Percentiles rank a stretch among this genome's conserved stretches.
These are phyloP conservation scores for Nerophis ophidion DNA, from an alignment of 2,113 vertebrate genomes.

Conservation along the genomic window DNA sequence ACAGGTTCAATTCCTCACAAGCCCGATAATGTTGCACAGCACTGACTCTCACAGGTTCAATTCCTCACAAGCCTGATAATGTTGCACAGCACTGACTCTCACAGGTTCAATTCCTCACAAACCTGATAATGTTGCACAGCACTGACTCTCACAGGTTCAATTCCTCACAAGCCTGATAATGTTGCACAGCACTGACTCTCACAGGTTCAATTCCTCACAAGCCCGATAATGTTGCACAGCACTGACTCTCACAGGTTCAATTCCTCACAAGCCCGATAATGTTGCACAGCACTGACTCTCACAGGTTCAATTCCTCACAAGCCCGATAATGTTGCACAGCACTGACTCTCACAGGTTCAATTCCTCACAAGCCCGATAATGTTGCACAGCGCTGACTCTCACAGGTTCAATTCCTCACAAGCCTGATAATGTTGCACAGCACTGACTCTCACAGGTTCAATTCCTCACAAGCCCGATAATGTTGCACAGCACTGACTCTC, in stretches of 20 bases:
- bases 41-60: no score
- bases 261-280: slow-evolving; percentile 7
- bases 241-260: no score
- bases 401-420: slow-evolving; percentile 5
- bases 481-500: no score
- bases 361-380: slow-evolving; percentile 7
- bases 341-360: no score
- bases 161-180: slow-evolving; percentile 3
- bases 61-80: slow-evolving; percentile 3
- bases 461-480: slow-evolving; percentile 7
- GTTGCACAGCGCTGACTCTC: no score
- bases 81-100: no score
- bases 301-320: slow-evolving; percentile 5
- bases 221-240: not conserved
- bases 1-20: slow-evolving; percentile 5
- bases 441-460: no score
- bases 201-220: slow-evolving; percentile 5
- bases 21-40: not conserved
- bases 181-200: no score
- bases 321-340: not conserved
- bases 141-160: no score
- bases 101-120: slow-evolving; percentile 5
- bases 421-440: not conserved
- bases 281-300: no score
- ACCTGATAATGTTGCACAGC: not conserved